phyloP scores from a whole-genome alignment of 2,113 vertebrate genomes.

The Gorsachius goisagi region DNA sequence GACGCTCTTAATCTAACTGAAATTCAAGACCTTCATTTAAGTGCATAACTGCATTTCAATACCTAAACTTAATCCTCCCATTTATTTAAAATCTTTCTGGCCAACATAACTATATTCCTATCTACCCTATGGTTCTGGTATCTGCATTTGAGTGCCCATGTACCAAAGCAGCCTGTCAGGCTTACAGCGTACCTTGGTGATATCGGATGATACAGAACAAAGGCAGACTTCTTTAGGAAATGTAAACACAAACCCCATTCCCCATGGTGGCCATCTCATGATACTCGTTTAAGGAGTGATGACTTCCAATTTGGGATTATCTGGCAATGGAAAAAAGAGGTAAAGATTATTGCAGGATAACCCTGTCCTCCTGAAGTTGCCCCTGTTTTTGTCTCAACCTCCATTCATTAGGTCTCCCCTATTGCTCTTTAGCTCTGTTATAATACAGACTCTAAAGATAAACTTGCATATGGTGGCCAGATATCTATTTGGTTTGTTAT shows the following conservation, averaged over 20 bases:
- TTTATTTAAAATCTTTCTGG: neutral
- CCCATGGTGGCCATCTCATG: neutral
- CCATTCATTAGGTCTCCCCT: neutral
- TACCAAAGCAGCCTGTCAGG: neutral
- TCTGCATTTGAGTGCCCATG: neutral
- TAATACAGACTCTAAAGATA: neutral
- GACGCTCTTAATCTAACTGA: neutral
- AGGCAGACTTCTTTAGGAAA: neutral
- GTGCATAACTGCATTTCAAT: neutral
- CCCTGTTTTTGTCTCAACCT: neutral
- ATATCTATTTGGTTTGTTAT: neutral
- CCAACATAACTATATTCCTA: neutral
- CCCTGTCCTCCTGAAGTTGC: neutral
- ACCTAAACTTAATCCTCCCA: neutral
- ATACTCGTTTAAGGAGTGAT: neutral
- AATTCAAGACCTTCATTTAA: neutral
- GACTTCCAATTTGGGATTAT: neutral
- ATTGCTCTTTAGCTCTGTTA: neutral
- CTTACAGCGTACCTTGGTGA: neutral
- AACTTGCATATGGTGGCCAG: neutral
- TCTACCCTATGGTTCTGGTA: neutral
- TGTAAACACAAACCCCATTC: neutral
- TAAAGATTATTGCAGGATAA: neutral
- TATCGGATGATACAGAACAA: neutral
- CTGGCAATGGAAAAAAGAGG: neutral